Evolutionary conservation across 2,113 vertebrate species (phyloP).

Genomic region (Myrmecobius fasciatus): DNA sequence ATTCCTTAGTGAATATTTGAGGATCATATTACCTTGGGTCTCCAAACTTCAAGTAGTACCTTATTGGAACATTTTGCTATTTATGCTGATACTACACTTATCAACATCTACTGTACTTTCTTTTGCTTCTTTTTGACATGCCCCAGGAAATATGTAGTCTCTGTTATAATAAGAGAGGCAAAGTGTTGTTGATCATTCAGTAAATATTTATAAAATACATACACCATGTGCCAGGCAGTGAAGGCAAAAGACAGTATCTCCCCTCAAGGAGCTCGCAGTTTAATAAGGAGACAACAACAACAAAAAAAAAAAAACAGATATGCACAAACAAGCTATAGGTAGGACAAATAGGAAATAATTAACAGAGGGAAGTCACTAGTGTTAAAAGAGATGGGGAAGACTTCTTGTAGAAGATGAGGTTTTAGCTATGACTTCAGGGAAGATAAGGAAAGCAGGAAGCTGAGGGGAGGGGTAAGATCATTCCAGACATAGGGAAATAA

Average conservation of each 20-base stretch:
- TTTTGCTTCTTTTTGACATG: background rate
- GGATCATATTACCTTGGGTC: constrained; percentile 21
- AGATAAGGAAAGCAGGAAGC: background rate
- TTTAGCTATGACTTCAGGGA: background rate
- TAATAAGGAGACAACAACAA: background rate
- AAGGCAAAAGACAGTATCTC: background rate
- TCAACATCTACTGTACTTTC: background rate
- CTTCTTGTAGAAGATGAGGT: background rate
- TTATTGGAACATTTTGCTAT: background rate
- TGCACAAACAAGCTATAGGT: background rate
- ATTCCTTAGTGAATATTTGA: background rate
- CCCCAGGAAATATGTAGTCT: background rate
- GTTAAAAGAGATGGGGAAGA: background rate
- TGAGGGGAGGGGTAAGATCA: background rate
- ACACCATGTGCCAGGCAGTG: background rate
- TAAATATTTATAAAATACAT: background rate
- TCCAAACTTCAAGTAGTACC: constrained; percentile 38
- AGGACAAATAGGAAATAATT: background rate
- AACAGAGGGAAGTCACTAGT: background rate
- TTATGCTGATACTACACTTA: constrained; percentile 28
- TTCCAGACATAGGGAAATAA: background rate
- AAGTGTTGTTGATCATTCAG: background rate
- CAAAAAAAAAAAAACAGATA: background rate
- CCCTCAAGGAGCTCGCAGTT: background rate
- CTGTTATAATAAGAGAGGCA: background rate